Conservation (phyloP, 2,888 invertebrate species). For the Trissolcus brochymenae region DNA sequence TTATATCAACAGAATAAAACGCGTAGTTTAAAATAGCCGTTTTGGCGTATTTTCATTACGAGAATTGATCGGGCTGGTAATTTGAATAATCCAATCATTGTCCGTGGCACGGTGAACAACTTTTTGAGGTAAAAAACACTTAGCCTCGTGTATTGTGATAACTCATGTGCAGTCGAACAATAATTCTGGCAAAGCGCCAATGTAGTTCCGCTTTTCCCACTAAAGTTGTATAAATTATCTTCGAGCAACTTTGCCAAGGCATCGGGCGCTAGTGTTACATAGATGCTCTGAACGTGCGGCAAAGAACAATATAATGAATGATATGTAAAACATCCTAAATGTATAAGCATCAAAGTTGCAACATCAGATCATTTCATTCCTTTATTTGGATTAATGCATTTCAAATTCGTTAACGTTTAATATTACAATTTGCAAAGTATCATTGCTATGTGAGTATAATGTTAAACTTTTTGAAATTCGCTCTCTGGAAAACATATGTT, state of each 20-base stretch:
- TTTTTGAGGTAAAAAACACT: conserved; percentile 51
- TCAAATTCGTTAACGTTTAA: too few species aligned
- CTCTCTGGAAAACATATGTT: too few species aligned
- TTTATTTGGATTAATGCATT: conserved; percentile 16
- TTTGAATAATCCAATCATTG: conserved; percentile 49
- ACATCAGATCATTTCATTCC: conserved; percentile 14
- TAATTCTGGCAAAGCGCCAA: conserved; percentile 47
- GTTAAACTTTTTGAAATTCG: too few species aligned
- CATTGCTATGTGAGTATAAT: too few species aligned
- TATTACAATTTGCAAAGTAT: too few species aligned
- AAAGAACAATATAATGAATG: conserved; percentile 51
- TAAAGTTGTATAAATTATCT: conserved; percentile 52
- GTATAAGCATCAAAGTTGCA: conserved; percentile 17
- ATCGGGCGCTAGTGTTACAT: conserved; percentile 34
- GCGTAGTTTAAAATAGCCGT: conserved; percentile 12
- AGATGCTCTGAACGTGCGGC: conserved; percentile 24
- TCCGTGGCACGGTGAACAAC: conserved; percentile 26
- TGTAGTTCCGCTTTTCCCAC: conserved; percentile 32
- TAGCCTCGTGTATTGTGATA: conserved; percentile 51
- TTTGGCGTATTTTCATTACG: conserved; percentile 12
- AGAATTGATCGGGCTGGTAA: conserved; percentile 24
- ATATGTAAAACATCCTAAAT: conserved; percentile 18
- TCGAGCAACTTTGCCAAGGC: conserved; percentile 50
- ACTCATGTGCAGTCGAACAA: conserved; percentile 53
- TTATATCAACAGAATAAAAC: conserved; percentile 7